These are phyloP conservation scores for Diuraphis noxia DNA, from an alignment of 1,140 invertebrate species.

Conservation along the genomic window DNA sequence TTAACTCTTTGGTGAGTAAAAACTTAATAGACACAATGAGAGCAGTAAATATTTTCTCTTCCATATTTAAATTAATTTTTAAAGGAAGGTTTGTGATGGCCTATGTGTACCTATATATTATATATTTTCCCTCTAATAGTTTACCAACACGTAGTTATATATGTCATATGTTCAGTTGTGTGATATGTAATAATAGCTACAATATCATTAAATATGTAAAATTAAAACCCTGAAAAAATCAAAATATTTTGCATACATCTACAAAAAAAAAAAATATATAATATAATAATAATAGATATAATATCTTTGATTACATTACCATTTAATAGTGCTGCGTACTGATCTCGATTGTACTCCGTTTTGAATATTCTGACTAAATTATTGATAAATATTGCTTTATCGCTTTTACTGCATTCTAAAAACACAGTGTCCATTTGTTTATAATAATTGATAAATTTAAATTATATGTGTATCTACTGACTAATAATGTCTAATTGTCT, in stretches of 20 bases:
- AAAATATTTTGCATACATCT: background rate
- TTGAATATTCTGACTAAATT: slow-evolving; percentile 82
- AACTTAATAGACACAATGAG: no score
- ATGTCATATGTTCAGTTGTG: no score
- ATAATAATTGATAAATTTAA: background rate
- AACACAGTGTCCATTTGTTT: background rate
- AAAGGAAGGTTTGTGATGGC: no score
- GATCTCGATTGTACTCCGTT: slow-evolving; percentile 68
- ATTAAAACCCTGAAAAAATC: background rate
- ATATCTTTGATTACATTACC: background rate
- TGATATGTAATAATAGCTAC: background rate
- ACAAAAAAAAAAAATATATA: background rate
- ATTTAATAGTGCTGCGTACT: slow-evolving; percentile 36
- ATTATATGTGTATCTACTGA: background rate
- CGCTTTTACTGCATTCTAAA: slow-evolving; percentile 68
- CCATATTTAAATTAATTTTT: no score
- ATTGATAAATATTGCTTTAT: slow-evolving; percentile 77
- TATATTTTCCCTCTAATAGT: no score
- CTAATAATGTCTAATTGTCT: background rate
- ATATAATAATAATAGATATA: background rate
- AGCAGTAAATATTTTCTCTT: no score
- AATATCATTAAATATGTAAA: background rate
- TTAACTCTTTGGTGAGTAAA: background rate
- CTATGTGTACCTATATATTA: no score
- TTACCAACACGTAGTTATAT: no score